These are phyloP conservation scores for Buphagus erythrorhynchus DNA, from an alignment of 2,797 vertebrate species.

Conservation along the genomic window DNA sequence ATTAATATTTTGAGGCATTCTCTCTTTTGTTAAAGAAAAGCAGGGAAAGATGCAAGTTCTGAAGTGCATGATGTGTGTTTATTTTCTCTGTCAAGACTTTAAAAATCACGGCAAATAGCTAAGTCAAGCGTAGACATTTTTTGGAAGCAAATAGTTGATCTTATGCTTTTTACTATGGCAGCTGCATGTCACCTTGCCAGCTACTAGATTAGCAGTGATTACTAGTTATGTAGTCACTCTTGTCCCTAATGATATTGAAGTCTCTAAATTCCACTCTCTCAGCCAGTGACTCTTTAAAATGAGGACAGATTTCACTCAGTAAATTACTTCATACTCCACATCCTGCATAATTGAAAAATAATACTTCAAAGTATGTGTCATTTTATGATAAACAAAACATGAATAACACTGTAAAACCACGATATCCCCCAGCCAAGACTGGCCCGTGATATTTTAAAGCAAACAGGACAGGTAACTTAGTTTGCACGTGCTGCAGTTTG, in stretches of 20 bases:
- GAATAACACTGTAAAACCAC: not conserved
- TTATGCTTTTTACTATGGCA: conserved; percentile 21
- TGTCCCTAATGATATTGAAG: not conserved
- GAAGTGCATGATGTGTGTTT: not conserved
- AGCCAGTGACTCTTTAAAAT: not conserved
- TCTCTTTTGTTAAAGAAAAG: not conserved
- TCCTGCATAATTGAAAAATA: not conserved
- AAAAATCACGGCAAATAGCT: not conserved
- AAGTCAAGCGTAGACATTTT: not conserved
- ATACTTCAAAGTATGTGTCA: not conserved
- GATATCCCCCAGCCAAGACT: not conserved
- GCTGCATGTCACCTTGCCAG: not conserved
- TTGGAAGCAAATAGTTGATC: conserved; percentile 10
- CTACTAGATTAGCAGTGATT: not conserved
- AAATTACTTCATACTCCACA: not conserved
- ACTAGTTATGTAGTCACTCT: not conserved
- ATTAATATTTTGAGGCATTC: not conserved
- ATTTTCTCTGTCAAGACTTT: not conserved
- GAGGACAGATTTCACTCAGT: not conserved
- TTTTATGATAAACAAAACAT: not conserved
- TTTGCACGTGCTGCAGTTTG: not conserved
- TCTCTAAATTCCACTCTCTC: not conserved
- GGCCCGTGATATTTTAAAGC: not conserved
- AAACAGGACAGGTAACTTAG: not conserved
- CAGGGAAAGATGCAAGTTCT: not conserved